Conservation (phyloP, 2,113 vertebrate species). For the Riparia riparia region DNA sequence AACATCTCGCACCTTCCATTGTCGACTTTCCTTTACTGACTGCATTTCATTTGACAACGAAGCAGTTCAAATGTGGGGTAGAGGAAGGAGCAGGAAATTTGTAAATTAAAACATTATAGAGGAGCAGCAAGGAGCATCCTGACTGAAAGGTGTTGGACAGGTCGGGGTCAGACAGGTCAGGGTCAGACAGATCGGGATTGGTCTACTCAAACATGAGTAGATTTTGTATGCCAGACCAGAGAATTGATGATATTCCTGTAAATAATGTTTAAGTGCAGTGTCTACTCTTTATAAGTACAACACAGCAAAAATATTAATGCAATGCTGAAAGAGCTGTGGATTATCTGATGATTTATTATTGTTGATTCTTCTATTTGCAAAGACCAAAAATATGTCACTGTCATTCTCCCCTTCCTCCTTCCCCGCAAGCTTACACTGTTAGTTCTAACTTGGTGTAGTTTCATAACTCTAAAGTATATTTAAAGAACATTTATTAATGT, state of each 20-base stretch:
- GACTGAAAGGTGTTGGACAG: not conserved
- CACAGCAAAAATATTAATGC: not conserved
- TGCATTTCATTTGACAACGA: fast-evolving
- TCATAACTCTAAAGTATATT: conserved; percentile 16
- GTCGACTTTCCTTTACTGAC: not conserved
- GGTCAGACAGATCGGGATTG: not conserved
- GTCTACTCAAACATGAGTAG: not conserved
- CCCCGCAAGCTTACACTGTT: not conserved
- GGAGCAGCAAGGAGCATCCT: not conserved
- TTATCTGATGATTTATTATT: not conserved
- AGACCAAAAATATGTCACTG: not conserved
- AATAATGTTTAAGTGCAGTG: not conserved
- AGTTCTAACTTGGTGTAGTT: not conserved
- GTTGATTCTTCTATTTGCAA: not conserved
- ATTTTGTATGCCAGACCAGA: not conserved
- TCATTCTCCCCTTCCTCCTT: not conserved
- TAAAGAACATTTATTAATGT: conserved; percentile 22
- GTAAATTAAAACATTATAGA: not conserved
- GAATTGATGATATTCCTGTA: not conserved
- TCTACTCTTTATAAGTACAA: not conserved
- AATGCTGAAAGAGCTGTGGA: not conserved
- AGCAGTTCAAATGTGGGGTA: not conserved
- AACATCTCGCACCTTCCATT: not conserved
- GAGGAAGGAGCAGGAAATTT: not conserved
- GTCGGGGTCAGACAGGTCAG: not conserved